Evolutionary conservation across 2,797 vertebrate species (phyloP).

Genomic region (Dicrostonyx torquatus): DNA sequence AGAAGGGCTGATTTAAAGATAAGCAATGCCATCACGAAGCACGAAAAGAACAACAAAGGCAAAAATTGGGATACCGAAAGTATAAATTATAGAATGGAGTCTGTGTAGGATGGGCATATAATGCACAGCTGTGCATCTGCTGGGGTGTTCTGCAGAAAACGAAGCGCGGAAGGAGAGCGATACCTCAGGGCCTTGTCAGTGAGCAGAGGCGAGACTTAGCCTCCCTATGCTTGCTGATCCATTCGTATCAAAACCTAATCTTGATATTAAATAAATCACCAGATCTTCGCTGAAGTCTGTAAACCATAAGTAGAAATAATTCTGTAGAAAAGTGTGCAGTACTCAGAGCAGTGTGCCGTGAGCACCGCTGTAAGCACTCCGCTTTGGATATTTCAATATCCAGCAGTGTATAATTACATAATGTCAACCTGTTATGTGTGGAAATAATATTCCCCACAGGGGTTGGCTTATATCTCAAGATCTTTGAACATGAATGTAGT

Average conservation of each 20-base stretch:
- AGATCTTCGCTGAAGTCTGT: slow-evolving; percentile 69
- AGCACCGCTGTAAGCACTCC: slow-evolving; percentile 57
- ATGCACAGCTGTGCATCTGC: background rate
- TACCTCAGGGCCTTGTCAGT: background rate
- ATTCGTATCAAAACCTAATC: slow-evolving; percentile 76
- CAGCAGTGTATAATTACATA: slow-evolving; percentile 81
- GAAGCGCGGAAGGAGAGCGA: background rate
- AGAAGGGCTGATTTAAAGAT: background rate
- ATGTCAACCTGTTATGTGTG: slow-evolving; percentile 80
- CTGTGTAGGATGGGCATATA: background rate
- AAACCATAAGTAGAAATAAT: slow-evolving; percentile 76
- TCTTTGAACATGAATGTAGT: slow-evolving; percentile 73
- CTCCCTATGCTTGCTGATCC: slow-evolving; percentile 40
- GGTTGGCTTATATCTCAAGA: slow-evolving; percentile 74
- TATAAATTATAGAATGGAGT: background rate
- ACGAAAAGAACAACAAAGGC: background rate
- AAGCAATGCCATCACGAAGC: background rate
- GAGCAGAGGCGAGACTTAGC: slow-evolving; percentile 22
- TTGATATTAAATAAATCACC: slow-evolving; percentile 81
- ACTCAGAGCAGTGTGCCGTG: slow-evolving; percentile 69
- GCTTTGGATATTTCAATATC: slow-evolving; percentile 79
- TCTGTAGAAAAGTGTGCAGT: slow-evolving; percentile 69
- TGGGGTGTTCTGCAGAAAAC: slow-evolving; percentile 49
- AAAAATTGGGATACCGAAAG: background rate
- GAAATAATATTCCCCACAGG: slow-evolving; percentile 78